Evolutionary conservation across 2,113 vertebrate species (phyloP).

Genomic region (Istiophorus platypterus): DNA sequence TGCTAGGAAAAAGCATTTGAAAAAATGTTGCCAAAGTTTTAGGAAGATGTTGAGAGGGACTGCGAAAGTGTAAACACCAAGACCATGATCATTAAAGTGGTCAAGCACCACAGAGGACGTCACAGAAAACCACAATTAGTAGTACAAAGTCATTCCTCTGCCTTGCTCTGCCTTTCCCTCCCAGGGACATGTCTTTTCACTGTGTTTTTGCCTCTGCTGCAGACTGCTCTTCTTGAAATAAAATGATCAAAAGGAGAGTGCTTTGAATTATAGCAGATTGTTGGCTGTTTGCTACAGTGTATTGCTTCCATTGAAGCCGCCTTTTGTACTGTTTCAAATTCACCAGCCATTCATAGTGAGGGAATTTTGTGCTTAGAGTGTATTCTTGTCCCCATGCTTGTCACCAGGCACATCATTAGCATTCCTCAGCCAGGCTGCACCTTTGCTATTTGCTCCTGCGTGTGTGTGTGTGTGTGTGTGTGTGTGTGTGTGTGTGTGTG

Average conservation of each 20-base stretch:
- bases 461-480: slow-evolving; percentile 35
- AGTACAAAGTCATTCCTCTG: slow-evolving; percentile 74
- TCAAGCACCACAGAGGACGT: slow-evolving; percentile 73
- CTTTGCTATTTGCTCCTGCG: slow-evolving; percentile 72
- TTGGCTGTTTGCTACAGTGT: slow-evolving; percentile 81
- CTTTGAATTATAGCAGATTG: slow-evolving; percentile 82
- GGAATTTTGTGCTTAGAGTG: slow-evolving; percentile 83
- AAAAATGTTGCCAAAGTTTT: slow-evolving; percentile 66
- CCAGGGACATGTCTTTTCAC: slow-evolving; percentile 60
- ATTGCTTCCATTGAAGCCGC: slow-evolving; percentile 75
- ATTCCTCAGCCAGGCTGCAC: slow-evolving; percentile 80
- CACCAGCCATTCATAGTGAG: slow-evolving; percentile 78
- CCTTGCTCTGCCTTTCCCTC: slow-evolving; percentile 69
- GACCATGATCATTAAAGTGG: slow-evolving; percentile 72
- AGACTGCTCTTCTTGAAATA: slow-evolving; percentile 75
- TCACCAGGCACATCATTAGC: slow-evolving; percentile 85
- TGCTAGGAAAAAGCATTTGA: slow-evolving; percentile 56
- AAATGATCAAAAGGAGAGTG: slow-evolving; percentile 81
- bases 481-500: slow-evolving; percentile 24
- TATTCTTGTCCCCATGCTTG: slow-evolving; percentile 83
- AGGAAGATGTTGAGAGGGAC: slow-evolving; percentile 33
- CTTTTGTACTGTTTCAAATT: slow-evolving; percentile 83
- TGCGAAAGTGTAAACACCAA: slow-evolving; percentile 59
- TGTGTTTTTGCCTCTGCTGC: slow-evolving; percentile 55
- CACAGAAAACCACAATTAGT: slow-evolving; percentile 70